phyloP scores from a whole-genome alignment of 1,140 invertebrate species.

The Cataglyphis hispanica region DNA sequence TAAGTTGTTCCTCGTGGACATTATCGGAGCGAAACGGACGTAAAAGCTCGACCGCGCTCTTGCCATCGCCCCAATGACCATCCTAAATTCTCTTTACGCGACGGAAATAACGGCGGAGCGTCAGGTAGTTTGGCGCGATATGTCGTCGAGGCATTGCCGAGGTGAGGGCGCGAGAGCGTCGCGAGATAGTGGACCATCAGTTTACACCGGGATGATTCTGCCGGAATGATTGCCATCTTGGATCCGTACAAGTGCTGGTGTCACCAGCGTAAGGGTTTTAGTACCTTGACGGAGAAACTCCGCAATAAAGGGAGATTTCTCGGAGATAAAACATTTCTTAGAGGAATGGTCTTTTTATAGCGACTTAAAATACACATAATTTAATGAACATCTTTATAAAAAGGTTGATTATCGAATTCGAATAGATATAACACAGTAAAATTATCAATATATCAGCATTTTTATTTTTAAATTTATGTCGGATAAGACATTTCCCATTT shows the following conservation, averaged over 20 bases:
- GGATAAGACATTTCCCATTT: too few species aligned
- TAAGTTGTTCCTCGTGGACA: conserved; percentile 37
- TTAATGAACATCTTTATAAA: too few species aligned
- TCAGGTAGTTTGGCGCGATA: conserved; percentile 33
- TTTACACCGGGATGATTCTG: conserved; percentile 14
- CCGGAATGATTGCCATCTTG: conserved; percentile 6
- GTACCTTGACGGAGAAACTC: not conserved
- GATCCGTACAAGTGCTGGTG: not conserved
- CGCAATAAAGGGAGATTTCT: too few species aligned
- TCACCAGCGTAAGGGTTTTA: not conserved
- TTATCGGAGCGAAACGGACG: conserved; percentile 28
- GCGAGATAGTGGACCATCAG: conserved; percentile 9
- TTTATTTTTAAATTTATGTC: too few species aligned
- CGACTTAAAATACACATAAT: too few species aligned
- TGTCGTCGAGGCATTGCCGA: not conserved
- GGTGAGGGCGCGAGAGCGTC: not conserved
- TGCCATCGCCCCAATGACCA: conserved; percentile 13
- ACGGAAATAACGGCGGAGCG: conserved; percentile 33
- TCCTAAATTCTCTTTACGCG: conserved; percentile 60
- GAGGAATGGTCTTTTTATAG: not conserved
- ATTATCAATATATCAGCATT: too few species aligned
- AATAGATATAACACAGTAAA: too few species aligned
- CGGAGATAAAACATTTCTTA: not conserved
- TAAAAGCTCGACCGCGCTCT: conserved; percentile 25
- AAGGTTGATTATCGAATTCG: too few species aligned